These are phyloP conservation scores for Aspidiotus destructor DNA, from an alignment of 2,888 invertebrate genomes.

Conservation along the genomic window DNA sequence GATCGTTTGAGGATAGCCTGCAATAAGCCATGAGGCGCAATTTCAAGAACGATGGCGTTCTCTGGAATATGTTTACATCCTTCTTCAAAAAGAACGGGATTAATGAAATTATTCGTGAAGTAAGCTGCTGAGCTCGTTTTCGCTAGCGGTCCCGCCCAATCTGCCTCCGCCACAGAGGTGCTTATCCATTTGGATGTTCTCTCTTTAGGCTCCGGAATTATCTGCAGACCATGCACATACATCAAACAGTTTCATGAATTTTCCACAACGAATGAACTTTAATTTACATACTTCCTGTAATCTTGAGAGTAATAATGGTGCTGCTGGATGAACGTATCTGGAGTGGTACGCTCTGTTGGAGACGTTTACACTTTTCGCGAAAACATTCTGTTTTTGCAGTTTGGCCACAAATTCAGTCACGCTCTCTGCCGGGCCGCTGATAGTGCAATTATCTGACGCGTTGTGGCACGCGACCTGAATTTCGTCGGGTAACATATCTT, in stretches of 20 bases:
- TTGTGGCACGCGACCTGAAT: conserved; percentile 74
- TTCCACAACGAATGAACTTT: too few species aligned
- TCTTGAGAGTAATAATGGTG: conserved; percentile 43
- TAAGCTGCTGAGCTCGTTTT: conserved; percentile 54
- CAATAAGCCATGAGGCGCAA: conserved; percentile 79
- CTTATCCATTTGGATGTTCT: conserved; percentile 53
- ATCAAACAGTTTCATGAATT: not conserved
- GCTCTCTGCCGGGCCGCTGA: conserved; percentile 61
- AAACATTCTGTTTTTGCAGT: conserved; percentile 42
- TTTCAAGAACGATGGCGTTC: conserved; percentile 73
- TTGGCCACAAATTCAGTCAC: conserved; percentile 50
- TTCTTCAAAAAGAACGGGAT: conserved; percentile 64
- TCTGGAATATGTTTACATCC: conserved; percentile 65
- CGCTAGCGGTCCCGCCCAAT: conserved; percentile 51
- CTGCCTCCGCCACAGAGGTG: conserved; percentile 52
- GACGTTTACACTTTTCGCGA: conserved; percentile 39
- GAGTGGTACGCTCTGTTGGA: conserved; percentile 40
- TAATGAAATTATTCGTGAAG: conserved; percentile 56
- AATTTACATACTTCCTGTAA: conserved; percentile 40
- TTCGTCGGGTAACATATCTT: conserved; percentile 43
- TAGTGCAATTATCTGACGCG: conserved; percentile 62
- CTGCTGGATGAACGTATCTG: conserved; percentile 43
- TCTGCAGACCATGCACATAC: not conserved
- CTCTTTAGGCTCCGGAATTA: conserved; percentile 41
- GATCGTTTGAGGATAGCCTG: conserved; percentile 65